phyloP scores from a whole-genome alignment of 2,113 vertebrate genomes.

The Cricetomys ansorgei region DNA sequence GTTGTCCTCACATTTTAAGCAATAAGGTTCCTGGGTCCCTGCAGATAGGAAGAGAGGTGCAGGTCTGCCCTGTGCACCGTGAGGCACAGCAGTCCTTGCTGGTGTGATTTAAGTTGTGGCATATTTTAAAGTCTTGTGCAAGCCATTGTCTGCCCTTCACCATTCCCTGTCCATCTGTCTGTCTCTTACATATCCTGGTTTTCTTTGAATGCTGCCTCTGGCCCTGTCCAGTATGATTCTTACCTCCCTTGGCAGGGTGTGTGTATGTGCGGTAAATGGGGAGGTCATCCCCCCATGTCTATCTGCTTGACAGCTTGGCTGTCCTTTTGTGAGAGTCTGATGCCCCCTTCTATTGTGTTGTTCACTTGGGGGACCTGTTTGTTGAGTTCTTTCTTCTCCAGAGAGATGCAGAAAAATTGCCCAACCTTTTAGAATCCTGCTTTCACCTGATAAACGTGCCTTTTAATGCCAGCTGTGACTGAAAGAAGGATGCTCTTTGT shows the following conservation, averaged over 20 bases:
- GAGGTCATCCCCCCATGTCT: too few species aligned
- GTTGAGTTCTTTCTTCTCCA: neutral
- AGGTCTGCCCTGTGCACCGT: accelerated
- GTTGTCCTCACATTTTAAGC: conserved; percentile 46
- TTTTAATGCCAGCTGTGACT: neutral
- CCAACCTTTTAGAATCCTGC: conserved; percentile 40
- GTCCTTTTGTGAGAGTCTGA: neutral
- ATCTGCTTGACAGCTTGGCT: accelerated
- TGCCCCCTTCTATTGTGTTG: neutral
- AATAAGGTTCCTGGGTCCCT: neutral
- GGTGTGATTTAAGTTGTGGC: accelerated
- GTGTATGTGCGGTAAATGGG: neutral
- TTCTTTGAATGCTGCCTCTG: neutral
- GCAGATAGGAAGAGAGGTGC: neutral
- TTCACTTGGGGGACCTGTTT: neutral
- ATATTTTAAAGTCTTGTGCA: accelerated
- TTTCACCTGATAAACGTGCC: conserved; percentile 1
- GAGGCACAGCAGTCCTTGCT: accelerated
- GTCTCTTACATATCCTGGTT: neutral
- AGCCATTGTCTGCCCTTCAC: neutral
- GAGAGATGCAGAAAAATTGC: neutral
- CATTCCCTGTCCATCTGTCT: neutral
- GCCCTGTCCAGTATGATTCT: neutral
- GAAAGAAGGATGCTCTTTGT: conserved; percentile 6
- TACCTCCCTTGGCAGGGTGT: neutral